phyloP scores from a whole-genome alignment of 2,113 vertebrate genomes.

The Cavia porcellus region DNA sequence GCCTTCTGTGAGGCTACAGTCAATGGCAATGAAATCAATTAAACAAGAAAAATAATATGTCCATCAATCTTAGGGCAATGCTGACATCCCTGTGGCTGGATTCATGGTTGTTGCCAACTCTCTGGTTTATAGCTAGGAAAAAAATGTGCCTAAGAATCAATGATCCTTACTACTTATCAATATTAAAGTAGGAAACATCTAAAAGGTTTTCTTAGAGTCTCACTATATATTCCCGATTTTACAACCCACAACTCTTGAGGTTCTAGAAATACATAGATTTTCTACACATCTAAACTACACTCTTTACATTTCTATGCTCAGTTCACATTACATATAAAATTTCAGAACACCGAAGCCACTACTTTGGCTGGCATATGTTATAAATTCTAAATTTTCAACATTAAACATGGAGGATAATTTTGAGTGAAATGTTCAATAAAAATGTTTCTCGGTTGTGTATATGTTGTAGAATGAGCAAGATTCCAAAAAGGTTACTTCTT shows the following conservation, averaged over 20 bases:
- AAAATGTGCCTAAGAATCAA: not conserved
- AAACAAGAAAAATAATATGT: not conserved
- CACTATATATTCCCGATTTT: not conserved
- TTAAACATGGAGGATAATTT: not conserved
- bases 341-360: not conserved
- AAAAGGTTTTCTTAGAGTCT: not conserved
- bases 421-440: not conserved
- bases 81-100: not conserved
- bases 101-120: not conserved
- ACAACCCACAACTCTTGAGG: not conserved
- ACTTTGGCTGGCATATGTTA: not conserved
- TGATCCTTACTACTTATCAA: not conserved
- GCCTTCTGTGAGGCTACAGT: not conserved
- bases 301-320: not conserved
- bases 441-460: not conserved
- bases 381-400: slow-evolving; percentile 17
- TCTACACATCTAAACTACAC: not conserved
- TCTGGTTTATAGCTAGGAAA: not conserved
- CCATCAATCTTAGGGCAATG: not conserved
- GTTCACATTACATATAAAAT: not conserved
- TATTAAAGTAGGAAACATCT: not conserved
- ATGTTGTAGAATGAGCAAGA: slow-evolving; percentile 15
- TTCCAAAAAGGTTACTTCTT: not conserved
- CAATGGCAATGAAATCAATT: not conserved
- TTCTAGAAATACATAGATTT: not conserved